A percentile compares a stretch with the other conserved stretches of the same genome.
phyloP scores from a whole-genome alignment of 2,888 invertebrate genomes.

The Phorcus lineatus region DNA sequence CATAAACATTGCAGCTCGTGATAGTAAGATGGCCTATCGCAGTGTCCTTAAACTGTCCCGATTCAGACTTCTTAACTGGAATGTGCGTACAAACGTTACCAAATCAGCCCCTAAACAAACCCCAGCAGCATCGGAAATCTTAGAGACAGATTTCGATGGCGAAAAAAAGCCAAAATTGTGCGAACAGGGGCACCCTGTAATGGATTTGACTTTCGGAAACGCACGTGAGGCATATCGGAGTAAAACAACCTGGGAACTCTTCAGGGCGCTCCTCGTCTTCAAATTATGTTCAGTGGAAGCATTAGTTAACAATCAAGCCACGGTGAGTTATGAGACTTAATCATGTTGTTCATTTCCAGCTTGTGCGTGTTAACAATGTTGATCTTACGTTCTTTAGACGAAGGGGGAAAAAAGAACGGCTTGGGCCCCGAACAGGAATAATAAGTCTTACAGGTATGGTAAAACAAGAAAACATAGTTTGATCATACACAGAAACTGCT shows the following conservation, averaged over 20 bases:
- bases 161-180: neutral
- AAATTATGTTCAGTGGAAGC: constrained; percentile 90
- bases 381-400: too few relatives aligned
- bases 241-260: constrained; percentile 93
- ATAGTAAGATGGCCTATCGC: neutral
- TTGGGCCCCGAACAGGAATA: too few relatives aligned
- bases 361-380: too few relatives aligned
- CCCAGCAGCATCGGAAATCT: neutral
- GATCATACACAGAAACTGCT: too few relatives aligned
- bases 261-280: constrained; percentile 93
- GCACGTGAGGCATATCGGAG: constrained; percentile 94
- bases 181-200: constrained; percentile 47
- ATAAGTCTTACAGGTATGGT: too few relatives aligned
- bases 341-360: too few relatives aligned
- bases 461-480: too few relatives aligned
- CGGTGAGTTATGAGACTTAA: constrained; percentile 80
- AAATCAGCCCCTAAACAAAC: neutral
- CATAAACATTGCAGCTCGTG: neutral
- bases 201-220: constrained; percentile 83
- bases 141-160: neutral
- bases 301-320: constrained; percentile 93
- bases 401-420: too few relatives aligned
- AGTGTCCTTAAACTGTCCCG: neutral
- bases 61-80: neutral
- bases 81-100: neutral